Conservation (phyloP, 2,888 invertebrate genomes). For the Gymnocheta viridis region DNA sequence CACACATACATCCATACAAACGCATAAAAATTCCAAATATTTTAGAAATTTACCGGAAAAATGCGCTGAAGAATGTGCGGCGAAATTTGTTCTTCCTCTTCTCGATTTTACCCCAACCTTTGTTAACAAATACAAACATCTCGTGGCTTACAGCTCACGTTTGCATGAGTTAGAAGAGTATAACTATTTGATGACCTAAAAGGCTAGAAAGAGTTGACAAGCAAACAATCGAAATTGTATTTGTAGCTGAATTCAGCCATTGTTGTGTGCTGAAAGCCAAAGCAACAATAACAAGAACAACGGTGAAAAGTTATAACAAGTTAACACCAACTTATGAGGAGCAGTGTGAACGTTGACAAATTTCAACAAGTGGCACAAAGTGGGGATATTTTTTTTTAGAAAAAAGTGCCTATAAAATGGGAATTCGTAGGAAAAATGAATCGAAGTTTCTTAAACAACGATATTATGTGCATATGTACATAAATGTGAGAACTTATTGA, state of each 20-base stretch:
- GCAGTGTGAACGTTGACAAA: too few species aligned
- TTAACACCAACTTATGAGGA: too few species aligned
- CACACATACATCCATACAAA: slow-evolving; percentile 62
- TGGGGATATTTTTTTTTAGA: too few species aligned
- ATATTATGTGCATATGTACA: too few species aligned
- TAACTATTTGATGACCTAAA: not conserved
- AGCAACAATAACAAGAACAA: slow-evolving; percentile 6
- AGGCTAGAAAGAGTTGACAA: slow-evolving; percentile 50
- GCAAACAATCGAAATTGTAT: slow-evolving; percentile 47
- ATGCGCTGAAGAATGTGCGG: slow-evolving; percentile 75
- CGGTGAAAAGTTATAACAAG: slow-evolving; percentile 12
- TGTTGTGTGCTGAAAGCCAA: slow-evolving; percentile 29
- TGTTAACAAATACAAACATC: slow-evolving; percentile 56
- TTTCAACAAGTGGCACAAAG: too few species aligned
- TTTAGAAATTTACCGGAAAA: slow-evolving; percentile 74
- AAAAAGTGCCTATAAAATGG: too few species aligned
- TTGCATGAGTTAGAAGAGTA: slow-evolving; percentile 13
- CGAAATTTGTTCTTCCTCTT: slow-evolving; percentile 66
- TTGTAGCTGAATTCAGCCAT: slow-evolving; percentile 68
- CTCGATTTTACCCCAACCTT: slow-evolving; percentile 53
- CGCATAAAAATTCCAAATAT: slow-evolving; percentile 73
- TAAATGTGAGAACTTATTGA: too few species aligned
- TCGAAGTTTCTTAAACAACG: too few species aligned
- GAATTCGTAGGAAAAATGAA: too few species aligned
- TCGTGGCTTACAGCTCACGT: not conserved